Evolutionary conservation across 2,888 invertebrate genomes (phyloP).

Genomic region (Parasteatoda lunata): DNA sequence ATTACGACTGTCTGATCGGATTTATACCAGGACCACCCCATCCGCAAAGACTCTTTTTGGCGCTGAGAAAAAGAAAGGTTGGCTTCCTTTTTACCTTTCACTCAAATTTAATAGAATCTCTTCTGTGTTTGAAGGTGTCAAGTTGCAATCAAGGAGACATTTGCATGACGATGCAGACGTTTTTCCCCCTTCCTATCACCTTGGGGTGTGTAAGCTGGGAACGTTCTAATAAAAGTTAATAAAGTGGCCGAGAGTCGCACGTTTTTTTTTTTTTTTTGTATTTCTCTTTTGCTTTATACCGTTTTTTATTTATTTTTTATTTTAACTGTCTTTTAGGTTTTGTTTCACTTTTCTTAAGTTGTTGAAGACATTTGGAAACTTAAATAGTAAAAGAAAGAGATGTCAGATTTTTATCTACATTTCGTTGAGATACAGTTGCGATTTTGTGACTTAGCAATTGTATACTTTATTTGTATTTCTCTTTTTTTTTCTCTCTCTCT

Average conservation of each 20-base stretch:
- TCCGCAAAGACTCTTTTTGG: neutral
- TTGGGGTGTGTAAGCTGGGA: conserved; percentile 22
- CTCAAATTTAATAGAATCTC: conserved; percentile 66
- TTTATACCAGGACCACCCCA: conserved; percentile 24
- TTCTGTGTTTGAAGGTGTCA: conserved; percentile 55
- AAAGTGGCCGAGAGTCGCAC: conserved; percentile 28
- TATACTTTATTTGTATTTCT: no score
- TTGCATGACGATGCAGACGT: conserved; percentile 39
- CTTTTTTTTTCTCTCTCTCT: no score
- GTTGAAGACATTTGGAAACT: neutral
- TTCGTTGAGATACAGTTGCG: no score
- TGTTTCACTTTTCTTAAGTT: neutral
- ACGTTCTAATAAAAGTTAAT: conserved; percentile 68
- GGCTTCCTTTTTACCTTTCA: conserved; percentile 28
- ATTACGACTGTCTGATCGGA: conserved; percentile 64
- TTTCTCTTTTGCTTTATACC: neutral
- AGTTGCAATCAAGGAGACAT: conserved; percentile 63
- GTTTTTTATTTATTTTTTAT: neutral
- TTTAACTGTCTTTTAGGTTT: neutral
- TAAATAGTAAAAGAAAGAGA: neutral
- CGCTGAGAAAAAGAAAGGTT: conserved; percentile 10
- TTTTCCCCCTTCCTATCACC: neutral
- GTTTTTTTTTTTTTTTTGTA: conserved; percentile 32
- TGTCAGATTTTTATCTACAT: no score
- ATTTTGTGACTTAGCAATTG: no score